Evolutionary conservation across 2,888 invertebrate species (phyloP), one percentile per base, ranked within the genome.

Genomic region (Labia minor): DNA sequence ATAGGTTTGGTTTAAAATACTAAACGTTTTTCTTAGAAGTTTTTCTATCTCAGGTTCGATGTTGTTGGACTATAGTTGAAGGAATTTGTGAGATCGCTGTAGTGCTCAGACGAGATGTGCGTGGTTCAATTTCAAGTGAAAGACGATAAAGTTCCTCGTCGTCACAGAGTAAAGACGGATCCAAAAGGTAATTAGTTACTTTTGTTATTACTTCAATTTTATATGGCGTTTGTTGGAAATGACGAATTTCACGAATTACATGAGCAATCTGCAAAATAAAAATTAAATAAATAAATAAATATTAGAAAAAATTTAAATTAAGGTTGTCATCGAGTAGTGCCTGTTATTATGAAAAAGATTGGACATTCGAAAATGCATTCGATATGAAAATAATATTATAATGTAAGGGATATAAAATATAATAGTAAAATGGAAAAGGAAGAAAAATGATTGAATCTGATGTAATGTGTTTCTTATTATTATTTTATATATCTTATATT

Each of bases 171-270:
- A 92, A 80, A 18, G 86, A 85, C 1, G 86, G 83, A 76, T 94
- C 93, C 73, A 94, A 79, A 8, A 95, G 80, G 76, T 93, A 95
- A 71, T 80, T 80, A 61, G 86, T 83, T 11, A 92, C 92, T 81
- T 90, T 88, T 19, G 86, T 82, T 72, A 89, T 90, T 73, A 89
- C 85, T 73, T 92, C 92, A 71, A 95, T 94, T 79, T 92, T 92
- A 77, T 95, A 95, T 0, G 92, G 88, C 1, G 92, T 92, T 77
- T 93, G 92, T 76, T 95, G 95, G 76, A 90, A 94, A 74, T 92
- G 89, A 16, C 92, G 84, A 71, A 95, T 92, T 79, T 95, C 94
- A 66, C 93, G 83, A 71, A 95, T 94, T 4, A 94, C 92, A 75
- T 95, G 93, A 3, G 94, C 93, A 74, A 94, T 90, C 92, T 93